Conservation (phyloP, 2,797 vertebrate genomes). For the Kryptopterus vitreolus region DNA sequence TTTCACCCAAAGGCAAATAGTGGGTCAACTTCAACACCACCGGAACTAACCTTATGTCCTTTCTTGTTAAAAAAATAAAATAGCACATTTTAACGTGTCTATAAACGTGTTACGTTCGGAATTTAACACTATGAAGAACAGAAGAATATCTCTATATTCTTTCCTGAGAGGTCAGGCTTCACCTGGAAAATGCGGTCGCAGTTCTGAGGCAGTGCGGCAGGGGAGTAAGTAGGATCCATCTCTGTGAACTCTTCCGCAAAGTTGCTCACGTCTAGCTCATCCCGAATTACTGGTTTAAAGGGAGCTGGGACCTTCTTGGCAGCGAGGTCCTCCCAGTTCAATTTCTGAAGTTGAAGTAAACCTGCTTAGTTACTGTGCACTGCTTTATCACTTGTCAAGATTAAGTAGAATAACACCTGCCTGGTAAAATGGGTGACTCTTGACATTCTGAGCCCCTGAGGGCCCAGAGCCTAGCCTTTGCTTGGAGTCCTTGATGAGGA, state of each 20-base stretch:
- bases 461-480: conserved; percentile 90
- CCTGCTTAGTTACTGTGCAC: background rate
- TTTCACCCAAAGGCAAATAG: conserved; percentile 48
- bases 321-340: conserved; percentile 95
- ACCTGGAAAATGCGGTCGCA: conserved; percentile 98
- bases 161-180: conserved; percentile 32
- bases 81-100: background rate
- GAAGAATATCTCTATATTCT: background rate
- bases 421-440: conserved; percentile 94
- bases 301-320: conserved; percentile 91
- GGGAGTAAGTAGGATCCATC: conserved; percentile 98
- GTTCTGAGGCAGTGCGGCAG: conserved; percentile 92
- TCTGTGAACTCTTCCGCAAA: conserved; percentile 98
- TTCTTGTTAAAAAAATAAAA: conserved; percentile 7
- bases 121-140: background rate
- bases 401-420: conserved; percentile 64
- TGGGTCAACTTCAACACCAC: conserved; percentile 50
- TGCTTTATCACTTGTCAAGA: background rate
- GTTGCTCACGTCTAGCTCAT: conserved; percentile 97
- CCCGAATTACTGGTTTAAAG: conserved; percentile 94
- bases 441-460: conserved; percentile 86
- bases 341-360: conserved; percentile 76
- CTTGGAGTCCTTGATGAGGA: conserved; percentile 93
- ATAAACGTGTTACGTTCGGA: background rate
- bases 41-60: conserved; percentile 36